These are phyloP conservation scores for Prunella fulvescens DNA, from an alignment of 2,113 vertebrate genomes.

Conservation along the genomic window DNA sequence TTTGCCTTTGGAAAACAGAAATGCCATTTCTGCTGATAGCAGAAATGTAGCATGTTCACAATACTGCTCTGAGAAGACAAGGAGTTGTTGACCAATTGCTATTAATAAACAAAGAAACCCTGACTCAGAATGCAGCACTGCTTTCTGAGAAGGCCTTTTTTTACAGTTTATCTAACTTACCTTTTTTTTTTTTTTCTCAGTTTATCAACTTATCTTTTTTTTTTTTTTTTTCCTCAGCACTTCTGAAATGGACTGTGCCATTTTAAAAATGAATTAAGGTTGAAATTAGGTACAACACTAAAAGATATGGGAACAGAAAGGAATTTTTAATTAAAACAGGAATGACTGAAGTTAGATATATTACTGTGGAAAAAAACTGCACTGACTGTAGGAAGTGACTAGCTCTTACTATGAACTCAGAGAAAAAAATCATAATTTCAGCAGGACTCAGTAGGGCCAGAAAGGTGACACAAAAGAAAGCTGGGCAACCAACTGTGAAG, in stretches of 20 bases:
- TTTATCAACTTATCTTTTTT: not conserved
- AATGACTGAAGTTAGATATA: not conserved
- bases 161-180: not conserved
- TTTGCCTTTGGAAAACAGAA: not conserved
- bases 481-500: not conserved
- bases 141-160: not conserved
- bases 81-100: not conserved
- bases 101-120: slow-evolving; percentile 5
- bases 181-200: not conserved
- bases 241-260: not conserved
- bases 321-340: not conserved
- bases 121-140: not conserved
- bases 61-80: not conserved
- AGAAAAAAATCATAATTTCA: not conserved
- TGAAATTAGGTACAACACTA: not conserved
- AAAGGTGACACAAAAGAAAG: not conserved
- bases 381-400: not conserved
- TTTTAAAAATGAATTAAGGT: not conserved
- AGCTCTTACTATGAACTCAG: not conserved
- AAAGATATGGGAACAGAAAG: not conserved
- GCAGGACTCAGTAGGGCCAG: not conserved
- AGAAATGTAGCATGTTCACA: not conserved
- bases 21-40: not conserved
- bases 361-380: not conserved
- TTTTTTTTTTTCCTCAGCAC: not conserved